These are phyloP conservation scores for Castor canadensis DNA, from an alignment of 2,113 vertebrate genomes.

Conservation along the genomic window DNA sequence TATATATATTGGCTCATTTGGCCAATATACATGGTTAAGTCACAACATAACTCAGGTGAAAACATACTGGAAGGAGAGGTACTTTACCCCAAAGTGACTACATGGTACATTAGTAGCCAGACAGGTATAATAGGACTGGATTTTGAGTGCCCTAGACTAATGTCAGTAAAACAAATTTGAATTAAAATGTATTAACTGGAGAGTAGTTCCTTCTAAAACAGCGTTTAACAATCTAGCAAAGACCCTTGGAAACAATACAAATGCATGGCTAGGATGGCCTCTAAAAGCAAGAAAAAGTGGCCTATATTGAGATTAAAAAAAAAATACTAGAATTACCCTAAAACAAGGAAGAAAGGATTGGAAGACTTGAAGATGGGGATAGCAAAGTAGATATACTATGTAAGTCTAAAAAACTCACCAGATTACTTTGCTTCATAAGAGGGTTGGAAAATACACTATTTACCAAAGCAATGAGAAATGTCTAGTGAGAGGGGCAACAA, in stretches of 20 bases:
- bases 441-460: not conserved
- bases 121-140: not conserved
- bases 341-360: not conserved
- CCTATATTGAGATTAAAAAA: not conserved
- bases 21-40: not conserved
- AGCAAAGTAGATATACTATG: not conserved
- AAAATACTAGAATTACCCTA: not conserved
- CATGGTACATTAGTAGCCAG: no score
- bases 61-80: not conserved
- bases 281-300: not conserved
- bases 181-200: not conserved
- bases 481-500: not conserved
- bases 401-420: not conserved
- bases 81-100: not conserved
- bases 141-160: not conserved
- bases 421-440: not conserved
- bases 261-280: not conserved
- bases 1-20: not conserved
- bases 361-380: not conserved
- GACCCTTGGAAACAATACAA: not conserved
- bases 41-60: not conserved
- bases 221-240: not conserved
- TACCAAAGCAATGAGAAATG: not conserved
- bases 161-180: not conserved
- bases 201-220: not conserved